Conservation (phyloP, 2,113 vertebrate genomes). For the Pao palembangensis region DNA sequence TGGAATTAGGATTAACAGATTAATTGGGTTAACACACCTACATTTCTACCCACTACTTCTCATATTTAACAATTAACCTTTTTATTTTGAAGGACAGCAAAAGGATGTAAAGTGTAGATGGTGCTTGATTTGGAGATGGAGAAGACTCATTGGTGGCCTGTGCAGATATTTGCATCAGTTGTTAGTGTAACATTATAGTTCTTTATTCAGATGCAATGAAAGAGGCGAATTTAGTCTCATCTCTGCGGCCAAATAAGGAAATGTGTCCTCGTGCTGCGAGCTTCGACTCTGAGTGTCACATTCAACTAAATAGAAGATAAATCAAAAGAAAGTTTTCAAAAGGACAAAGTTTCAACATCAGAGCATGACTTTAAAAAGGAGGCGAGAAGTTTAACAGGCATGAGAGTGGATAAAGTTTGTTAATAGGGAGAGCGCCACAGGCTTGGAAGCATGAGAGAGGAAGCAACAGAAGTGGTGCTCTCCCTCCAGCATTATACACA, state of each 20-base stretch:
- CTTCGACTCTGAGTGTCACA: background rate
- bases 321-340: slow-evolving; percentile 29
- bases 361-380: slow-evolving; percentile 32
- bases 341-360: slow-evolving; percentile 40
- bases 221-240: background rate
- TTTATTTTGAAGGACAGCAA: no score
- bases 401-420: slow-evolving; percentile 1
- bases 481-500: slow-evolving; percentile 49
- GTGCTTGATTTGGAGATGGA: no score
- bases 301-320: background rate
- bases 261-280: background rate
- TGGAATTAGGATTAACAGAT: no score
- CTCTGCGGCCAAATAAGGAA: slow-evolving; percentile 1
- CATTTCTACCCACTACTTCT: no score
- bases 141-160: no score
- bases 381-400: slow-evolving; percentile 3
- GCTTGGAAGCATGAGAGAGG: slow-evolving; percentile 37
- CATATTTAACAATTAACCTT: no score
- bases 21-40: no score
- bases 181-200: no score
- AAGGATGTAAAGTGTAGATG: background rate
- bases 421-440: slow-evolving; percentile 25
- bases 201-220: background rate
- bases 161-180: no score
- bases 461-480: slow-evolving; percentile 42